Percentiles rank a stretch among this genome's conserved stretches.
Conservation (phyloP, 2,113 vertebrate species). For the Scopus umbretta region DNA sequence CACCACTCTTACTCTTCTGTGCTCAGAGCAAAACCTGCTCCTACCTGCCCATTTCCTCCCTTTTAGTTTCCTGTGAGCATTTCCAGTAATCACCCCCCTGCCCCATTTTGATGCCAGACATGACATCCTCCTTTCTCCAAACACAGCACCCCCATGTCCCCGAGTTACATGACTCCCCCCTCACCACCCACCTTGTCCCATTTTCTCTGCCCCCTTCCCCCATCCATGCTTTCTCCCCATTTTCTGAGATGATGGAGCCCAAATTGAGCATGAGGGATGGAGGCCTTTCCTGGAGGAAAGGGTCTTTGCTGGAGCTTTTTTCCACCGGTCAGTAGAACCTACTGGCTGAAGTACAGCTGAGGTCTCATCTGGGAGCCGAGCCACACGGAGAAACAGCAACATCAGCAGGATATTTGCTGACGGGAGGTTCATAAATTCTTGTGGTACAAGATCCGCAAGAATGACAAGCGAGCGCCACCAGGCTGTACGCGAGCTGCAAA, state of each 20-base stretch:
- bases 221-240: neutral
- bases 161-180: no score
- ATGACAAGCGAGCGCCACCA: neutral
- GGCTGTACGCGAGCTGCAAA: neutral
- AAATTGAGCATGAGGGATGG: neutral
- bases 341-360: neutral
- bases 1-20: fast-evolving
- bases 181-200: no score
- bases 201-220: no score
- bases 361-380: neutral
- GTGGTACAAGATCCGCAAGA: neutral
- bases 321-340: neutral
- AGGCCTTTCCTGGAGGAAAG: neutral
- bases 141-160: neutral
- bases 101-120: neutral
- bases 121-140: neutral
- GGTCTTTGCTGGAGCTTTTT: neutral
- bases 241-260: neutral
- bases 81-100: neutral
- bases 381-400: neutral
- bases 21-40: neutral
- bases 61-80: neutral
- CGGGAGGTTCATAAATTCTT: neutral
- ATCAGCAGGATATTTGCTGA: neutral
- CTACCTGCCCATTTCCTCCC: neutral